These are phyloP conservation scores for Ceyx cyanopectus DNA, from an alignment of 2,113 vertebrate species.

Conservation along the genomic window DNA sequence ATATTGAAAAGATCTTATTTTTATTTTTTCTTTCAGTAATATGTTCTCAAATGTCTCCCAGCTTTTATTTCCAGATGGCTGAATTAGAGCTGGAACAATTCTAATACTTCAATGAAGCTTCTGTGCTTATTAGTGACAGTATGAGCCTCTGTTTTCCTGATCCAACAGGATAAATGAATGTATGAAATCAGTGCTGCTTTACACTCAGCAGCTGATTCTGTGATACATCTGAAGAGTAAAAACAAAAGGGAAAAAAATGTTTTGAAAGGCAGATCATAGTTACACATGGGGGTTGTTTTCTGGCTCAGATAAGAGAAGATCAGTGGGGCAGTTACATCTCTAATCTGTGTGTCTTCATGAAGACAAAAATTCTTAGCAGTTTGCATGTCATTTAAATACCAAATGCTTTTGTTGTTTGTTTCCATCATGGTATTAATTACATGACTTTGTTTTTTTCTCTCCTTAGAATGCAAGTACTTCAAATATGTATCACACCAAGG, in stretches of 20 bases:
- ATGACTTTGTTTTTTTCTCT: background rate
- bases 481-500: constrained; percentile 71
- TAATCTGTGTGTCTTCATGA: background rate
- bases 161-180: background rate
- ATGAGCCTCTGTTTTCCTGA: background rate
- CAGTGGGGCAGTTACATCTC: background rate
- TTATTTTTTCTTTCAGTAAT: background rate
- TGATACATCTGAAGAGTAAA: background rate
- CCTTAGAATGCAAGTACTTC: constrained; percentile 78
- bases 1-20: background rate
- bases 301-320: background rate
- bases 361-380: background rate
- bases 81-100: too few species aligned
- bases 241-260: background rate
- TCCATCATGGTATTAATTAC: background rate
- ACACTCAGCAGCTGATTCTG: background rate
- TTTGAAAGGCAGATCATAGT: background rate
- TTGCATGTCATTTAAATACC: background rate
- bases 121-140: background rate
- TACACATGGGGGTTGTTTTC: background rate
- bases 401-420: background rate
- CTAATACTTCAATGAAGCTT: background rate
- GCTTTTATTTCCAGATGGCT: background rate
- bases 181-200: background rate
- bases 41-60: background rate